These are phyloP conservation scores for Aphrocallistes beatrix DNA, from an alignment of 37 sponge, comb jelly and placozoan species.

Conservation along the genomic window DNA sequence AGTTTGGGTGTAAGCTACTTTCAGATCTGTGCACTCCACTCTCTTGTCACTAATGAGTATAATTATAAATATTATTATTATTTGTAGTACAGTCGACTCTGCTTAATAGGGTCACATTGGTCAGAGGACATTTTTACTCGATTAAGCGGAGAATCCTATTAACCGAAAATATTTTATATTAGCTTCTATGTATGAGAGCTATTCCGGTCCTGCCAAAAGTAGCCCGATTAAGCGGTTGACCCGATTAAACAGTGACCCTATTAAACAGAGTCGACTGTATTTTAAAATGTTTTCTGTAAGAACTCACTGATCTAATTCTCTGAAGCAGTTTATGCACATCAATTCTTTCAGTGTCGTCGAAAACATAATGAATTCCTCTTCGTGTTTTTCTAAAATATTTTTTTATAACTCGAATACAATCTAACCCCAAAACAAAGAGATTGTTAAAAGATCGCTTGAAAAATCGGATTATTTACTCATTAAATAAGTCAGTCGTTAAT, in stretches of 20 bases:
- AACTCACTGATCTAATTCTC: slow-evolving; percentile 6
- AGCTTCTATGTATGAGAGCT: too few relatives aligned
- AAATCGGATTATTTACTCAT: neutral
- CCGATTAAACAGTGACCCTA: too few relatives aligned
- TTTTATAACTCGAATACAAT: neutral
- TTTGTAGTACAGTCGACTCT: too few relatives aligned
- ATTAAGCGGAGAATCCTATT: too few relatives aligned
- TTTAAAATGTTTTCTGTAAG: neutral
- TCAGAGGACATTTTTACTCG: too few relatives aligned
- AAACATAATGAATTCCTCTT: neutral
- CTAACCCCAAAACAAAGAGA: neutral
- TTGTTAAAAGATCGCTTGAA: neutral
- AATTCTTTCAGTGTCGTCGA: neutral
- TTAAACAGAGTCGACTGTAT: too few relatives aligned
- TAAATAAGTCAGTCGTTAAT: neutral
- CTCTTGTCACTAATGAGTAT: slow-evolving; percentile 16
- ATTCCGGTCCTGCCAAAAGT: too few relatives aligned
- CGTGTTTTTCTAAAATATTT: neutral
- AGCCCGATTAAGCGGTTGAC: too few relatives aligned
- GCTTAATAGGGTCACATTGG: too few relatives aligned
- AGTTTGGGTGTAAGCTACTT: neutral
- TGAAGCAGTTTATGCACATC: slow-evolving; percentile 4
- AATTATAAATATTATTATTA: too few relatives aligned
- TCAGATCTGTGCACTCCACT: slow-evolving; percentile 9
- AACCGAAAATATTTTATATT: too few relatives aligned